phyloP scores from a whole-genome alignment of 2,888 invertebrate genomes.

The Drosophila kokeensis region DNA sequence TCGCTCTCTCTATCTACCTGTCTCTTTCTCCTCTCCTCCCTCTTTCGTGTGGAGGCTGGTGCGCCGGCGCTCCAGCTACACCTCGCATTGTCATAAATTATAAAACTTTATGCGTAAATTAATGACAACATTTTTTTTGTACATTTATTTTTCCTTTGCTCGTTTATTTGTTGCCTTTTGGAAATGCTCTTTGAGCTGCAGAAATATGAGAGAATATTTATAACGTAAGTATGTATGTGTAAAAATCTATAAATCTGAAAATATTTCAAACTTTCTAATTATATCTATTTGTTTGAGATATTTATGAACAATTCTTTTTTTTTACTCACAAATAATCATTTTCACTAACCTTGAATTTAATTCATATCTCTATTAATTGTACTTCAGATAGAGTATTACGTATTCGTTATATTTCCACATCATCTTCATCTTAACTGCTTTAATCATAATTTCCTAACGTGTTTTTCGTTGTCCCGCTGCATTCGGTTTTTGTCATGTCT shows the following conservation, averaged over 20 bases:
- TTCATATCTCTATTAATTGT: not conserved
- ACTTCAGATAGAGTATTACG: conserved; percentile 14
- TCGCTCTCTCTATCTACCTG: conserved; percentile 11
- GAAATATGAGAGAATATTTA: not conserved
- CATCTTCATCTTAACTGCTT: not conserved
- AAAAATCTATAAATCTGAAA: not conserved
- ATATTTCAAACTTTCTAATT: not conserved
- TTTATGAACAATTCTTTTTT: not conserved
- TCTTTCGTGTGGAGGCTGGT: conserved; percentile 23
- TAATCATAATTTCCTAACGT: conserved; percentile 40
- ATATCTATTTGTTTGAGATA: not conserved
- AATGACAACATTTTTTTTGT: conserved; percentile 78
- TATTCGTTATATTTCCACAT: conserved; percentile 36
- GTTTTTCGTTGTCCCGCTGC: conserved; percentile 24
- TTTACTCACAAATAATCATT: not conserved
- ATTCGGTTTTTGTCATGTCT: conserved; percentile 61
- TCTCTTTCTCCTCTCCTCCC: not conserved
- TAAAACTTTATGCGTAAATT: conserved; percentile 84
- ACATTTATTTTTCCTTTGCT: conserved; percentile 27
- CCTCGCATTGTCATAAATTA: conserved; percentile 83
- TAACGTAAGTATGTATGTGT: not conserved
- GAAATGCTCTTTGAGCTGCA: conserved; percentile 31
- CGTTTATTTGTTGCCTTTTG: conserved; percentile 43
- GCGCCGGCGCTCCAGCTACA: conserved; percentile 79
- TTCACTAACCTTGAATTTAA: not conserved